Evolutionary conservation across 1,140 invertebrate species (phyloP), one percentile per base, ranked within the genome.

Genomic region (Calosoma granatense): DNA sequence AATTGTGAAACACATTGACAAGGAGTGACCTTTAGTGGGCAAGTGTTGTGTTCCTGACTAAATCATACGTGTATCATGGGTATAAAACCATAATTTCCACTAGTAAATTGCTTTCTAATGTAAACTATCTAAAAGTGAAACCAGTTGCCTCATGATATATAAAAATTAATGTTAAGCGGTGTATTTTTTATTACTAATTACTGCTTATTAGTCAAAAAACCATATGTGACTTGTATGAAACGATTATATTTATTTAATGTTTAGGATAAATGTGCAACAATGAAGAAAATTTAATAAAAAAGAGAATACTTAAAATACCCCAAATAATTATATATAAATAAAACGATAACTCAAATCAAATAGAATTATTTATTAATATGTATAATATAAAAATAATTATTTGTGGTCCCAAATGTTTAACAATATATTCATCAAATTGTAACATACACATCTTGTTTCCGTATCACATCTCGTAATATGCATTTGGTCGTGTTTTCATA

Each of bases 401-500:
- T 11, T 47, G 6, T 47, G 41, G 41, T 47, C 41, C 41, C 41
- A 11, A 47, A 47, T 36, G n/a, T 36, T 9, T 36, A 36, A 36
- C 26, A 36, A 36, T 36, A 36, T 36, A 36, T 9, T n/a, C n/a
- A n/a, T n/a, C n/a, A 36, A 36, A 36, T 36, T 36, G 6, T 9
- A 36, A 36, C 26, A 36, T n/a, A n/a, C n/a, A n/a, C n/a, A n/a
- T 30, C 14, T 30, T 30, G 26, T 6, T 30, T 30, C 6, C 14
- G 26, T 14, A 6, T 30, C 26, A 30, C 14, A 30, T 14, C 14
- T 47, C 41, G 41, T 47, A 47, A 47, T 51, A 56, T 20, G 36
- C 9, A 20, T 41, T 63, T 53, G 86, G 86, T 69, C 86, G 78
- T 20, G 85, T 87, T 71, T 88, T 88, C 52, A 86, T 67, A 64